phyloP scores from a whole-genome alignment of 2,888 invertebrate species.

The Lomographa bimaculata region DNA sequence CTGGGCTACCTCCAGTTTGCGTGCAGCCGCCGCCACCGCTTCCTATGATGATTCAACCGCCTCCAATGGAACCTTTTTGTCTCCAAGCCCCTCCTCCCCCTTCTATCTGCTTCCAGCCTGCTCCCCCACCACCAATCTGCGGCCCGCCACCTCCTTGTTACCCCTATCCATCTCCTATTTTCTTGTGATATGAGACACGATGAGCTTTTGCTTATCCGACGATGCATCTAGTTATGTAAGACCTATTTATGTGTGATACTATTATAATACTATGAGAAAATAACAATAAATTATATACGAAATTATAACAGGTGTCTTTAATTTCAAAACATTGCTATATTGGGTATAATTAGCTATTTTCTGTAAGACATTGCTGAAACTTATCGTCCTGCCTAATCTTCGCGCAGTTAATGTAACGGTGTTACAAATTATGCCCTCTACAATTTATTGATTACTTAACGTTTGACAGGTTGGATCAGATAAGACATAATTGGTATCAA shows the following conservation, averaged over 20 bases:
- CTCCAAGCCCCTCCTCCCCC: constrained; percentile 55
- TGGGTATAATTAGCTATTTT: constrained; percentile 3
- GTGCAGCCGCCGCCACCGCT: constrained; percentile 63
- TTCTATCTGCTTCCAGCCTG: constrained; percentile 49
- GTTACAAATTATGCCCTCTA: constrained; percentile 6
- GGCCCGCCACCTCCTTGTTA: constrained; percentile 37
- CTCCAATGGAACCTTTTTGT: constrained; percentile 62
- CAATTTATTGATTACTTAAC: constrained; percentile 8
- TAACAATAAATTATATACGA: constrained; percentile 6
- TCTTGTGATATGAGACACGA: constrained; percentile 36
- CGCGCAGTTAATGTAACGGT: constrained; percentile 6
- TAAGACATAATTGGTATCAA: constrained; percentile 26
- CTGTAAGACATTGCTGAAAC: constrained; percentile 8
- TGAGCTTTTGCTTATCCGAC: constrained; percentile 1
- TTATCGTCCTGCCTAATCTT: constrained; percentile 8
- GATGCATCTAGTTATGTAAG: constrained; percentile 4
- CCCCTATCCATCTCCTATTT: constrained; percentile 36
- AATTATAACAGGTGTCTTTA: constrained; percentile 11
- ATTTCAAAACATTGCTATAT: constrained; percentile 4
- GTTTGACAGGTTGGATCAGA: constrained; percentile 21
- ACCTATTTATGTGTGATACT: constrained; percentile 22
- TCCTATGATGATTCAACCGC: constrained; percentile 60
- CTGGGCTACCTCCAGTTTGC: constrained; percentile 60
- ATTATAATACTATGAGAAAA: neutral
- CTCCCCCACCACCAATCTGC: constrained; percentile 40